These are phyloP conservation scores for Neoascia interrupta DNA, from an alignment of 2,888 invertebrate species.

Conservation along the genomic window DNA sequence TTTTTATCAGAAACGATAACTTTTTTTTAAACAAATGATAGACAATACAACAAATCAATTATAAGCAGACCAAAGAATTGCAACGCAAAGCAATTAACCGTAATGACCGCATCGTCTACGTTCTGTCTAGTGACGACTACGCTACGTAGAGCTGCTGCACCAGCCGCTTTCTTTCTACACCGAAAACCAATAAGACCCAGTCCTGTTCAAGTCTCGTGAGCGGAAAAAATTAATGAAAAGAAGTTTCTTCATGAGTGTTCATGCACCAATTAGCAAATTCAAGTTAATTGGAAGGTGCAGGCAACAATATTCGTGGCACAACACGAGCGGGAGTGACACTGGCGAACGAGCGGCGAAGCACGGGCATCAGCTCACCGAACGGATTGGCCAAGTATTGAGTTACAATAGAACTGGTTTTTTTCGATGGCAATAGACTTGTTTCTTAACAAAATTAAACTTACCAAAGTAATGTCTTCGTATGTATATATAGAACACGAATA, in stretches of 20 bases:
- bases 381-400: conserved; percentile 57
- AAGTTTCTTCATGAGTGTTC: conserved; percentile 68
- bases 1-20: too few species aligned
- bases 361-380: conserved; percentile 15
- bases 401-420: conserved; percentile 69
- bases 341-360: conserved; percentile 23
- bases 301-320: conserved; percentile 67
- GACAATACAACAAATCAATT: conserved; percentile 23
- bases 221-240: too few species aligned
- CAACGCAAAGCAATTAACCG: too few species aligned
- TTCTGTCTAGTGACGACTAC: conserved; percentile 13
- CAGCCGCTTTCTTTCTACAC: conserved; percentile 52
- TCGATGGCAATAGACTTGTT: conserved; percentile 67
- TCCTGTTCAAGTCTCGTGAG: too few species aligned
- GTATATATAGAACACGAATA: conserved; percentile 40
- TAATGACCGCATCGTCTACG: conserved; percentile 29
- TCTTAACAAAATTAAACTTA: conserved; percentile 57
- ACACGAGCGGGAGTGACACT: conserved; percentile 30
- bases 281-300: conserved; percentile 69
- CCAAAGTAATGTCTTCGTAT: conserved; percentile 58
- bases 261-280: conserved; percentile 70
- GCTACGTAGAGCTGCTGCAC: conserved; percentile 12
- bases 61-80: too few species aligned
- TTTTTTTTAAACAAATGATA: conserved; percentile 11
- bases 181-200: conserved; percentile 14